Percentiles rank a stretch among this genome's conserved stretches.
Evolutionary conservation across 2,113 vertebrate species (phyloP).

Genomic region (Calypte anna): DNA sequence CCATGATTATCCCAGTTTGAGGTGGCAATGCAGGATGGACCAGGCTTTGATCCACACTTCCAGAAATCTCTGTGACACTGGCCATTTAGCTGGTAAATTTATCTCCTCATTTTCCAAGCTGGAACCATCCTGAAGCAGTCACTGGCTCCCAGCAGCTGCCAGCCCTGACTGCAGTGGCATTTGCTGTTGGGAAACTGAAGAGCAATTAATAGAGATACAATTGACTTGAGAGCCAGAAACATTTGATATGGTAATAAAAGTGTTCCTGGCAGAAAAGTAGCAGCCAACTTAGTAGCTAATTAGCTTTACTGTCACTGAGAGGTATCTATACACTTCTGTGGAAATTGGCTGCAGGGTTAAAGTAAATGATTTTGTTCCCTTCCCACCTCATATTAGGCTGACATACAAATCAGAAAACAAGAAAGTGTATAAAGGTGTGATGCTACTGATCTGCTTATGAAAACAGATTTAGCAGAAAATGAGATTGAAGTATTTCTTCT

Average conservation of each 20-base stretch:
- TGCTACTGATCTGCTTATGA: neutral
- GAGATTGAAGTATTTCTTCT: neutral
- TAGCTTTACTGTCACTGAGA: neutral
- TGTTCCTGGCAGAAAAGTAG: neutral
- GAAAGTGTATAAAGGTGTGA: neutral
- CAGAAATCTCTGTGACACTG: neutral
- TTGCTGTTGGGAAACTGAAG: neutral
- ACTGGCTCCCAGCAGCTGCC: constrained; percentile 17
- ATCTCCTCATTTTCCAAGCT: neutral
- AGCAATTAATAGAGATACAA: neutral
- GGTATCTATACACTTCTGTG: neutral
- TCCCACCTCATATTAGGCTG: neutral
- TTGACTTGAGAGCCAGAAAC: neutral
- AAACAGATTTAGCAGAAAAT: neutral
- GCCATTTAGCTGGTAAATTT: neutral
- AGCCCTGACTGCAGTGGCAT: neutral
- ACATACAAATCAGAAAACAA: neutral
- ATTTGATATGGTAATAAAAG: neutral
- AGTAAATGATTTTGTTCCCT: neutral
- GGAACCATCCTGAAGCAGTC: neutral
- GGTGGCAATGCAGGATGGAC: neutral
- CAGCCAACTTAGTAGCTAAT: neutral
- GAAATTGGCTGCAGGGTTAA: fast-evolving
- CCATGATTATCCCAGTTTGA: neutral
- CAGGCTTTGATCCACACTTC: neutral